Conservation (phyloP, 2,888 invertebrate species). For the Tenthredo mesomela region DNA sequence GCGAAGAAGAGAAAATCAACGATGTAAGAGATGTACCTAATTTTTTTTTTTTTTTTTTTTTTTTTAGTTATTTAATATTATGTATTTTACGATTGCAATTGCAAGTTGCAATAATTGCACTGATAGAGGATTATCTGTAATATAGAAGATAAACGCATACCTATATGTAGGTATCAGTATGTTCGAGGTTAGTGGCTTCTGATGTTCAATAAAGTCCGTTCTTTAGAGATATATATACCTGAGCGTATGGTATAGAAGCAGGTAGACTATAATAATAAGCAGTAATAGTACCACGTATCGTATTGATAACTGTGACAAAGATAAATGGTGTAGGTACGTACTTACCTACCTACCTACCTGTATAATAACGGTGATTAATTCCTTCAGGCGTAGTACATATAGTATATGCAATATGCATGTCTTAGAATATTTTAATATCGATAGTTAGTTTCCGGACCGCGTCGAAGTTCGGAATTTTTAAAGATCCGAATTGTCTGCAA, state of each 20-base stretch:
- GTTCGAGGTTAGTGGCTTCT: neutral
- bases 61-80: too few species aligned
- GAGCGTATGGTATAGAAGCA: neutral
- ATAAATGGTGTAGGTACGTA: neutral
- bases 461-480: too few species aligned
- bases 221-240: neutral
- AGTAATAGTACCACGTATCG: neutral
- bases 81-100: too few species aligned
- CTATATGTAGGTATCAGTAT: neutral
- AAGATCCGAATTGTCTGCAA: too few species aligned
- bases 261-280: neutral
- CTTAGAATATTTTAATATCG: too few species aligned
- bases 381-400: neutral
- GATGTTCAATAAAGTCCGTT: neutral
- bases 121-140: neutral
- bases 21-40: too few species aligned
- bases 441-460: too few species aligned
- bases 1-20: too few species aligned
- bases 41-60: too few species aligned
- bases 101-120: too few species aligned
- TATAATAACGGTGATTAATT: neutral
- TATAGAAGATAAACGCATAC: neutral
- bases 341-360: neutral
- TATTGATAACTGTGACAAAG: neutral
- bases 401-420: too few species aligned